Base-by-base conservation (phyloP, 2,888 invertebrate genomes). In the Nemotelus nigrinus region DNA sequence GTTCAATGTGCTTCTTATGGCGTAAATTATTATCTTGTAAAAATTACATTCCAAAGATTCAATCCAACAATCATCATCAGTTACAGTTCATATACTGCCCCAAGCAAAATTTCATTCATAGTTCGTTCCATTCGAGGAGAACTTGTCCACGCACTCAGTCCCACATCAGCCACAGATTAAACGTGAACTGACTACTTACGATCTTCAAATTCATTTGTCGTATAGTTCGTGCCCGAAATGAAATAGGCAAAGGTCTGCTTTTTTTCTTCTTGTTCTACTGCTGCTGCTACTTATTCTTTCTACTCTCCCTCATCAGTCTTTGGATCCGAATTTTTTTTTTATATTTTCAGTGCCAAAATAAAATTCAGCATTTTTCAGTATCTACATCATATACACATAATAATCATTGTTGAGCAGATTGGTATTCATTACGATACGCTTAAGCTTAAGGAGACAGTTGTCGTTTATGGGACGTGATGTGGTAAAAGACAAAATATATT, bases 401-500 rank as follows among this genome's bases (percentile, higher is more conserved):
- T 57, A 55, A 72, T 72, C n/a, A 60, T 74, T 53, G 41, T 70
- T 43, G 55, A 60, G 25, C 39, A 47, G 45, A 3, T 72, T 72
- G 58, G 60, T 74, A 74, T 74, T 74, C 74, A 60, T 60, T 60
- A 48, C 74, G 41, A 39, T 43, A 74, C 48, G 74, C 74, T 47
- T 43, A 74, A 48, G 74, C 74, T 47, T 48, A 48, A 39, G 48
- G 63, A 60, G 74, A 74, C 74, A 74, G 74, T 74, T 74, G 74
- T 60, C 74, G 25, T 48, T 74, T 8, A 63, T 60, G 25, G 25
- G 25, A 74, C 74, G 74, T 74, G 74, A 74, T 70, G 70, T 70
- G 70, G 44, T 53, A 55, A 43, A 43, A 47, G 7, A 70, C 25
- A 6, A 25, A 58, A 58, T 63, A 48, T 55, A 55, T 25, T 25